Evolutionary conservation across 92 coral and sea anemone genomes (phyloP).

Genomic region (Umimayanthus chanpuru): DNA sequence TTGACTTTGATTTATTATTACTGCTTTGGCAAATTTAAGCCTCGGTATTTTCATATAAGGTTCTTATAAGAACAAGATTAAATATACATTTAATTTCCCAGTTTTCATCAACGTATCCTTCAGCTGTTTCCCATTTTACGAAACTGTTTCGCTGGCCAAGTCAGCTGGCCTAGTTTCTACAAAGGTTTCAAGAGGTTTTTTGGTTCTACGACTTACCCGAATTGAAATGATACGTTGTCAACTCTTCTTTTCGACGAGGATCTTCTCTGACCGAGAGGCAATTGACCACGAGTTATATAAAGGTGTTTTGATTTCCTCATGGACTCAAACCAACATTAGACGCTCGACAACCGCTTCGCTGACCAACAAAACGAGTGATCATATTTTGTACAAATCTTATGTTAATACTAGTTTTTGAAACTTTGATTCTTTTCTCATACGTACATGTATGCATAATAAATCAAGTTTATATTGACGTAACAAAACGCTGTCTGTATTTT

Average conservation of each 20-base stretch:
- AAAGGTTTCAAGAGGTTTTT: not conserved
- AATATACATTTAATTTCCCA: no score
- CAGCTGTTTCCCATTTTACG: not conserved
- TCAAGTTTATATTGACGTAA: not conserved
- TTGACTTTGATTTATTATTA: no score
- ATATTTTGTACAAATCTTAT: not conserved
- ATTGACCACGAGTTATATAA: no score
- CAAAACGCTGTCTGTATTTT: not conserved
- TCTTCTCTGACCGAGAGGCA: not conserved
- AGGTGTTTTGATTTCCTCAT: not conserved
- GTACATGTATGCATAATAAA: no score
- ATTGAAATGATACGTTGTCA: not conserved
- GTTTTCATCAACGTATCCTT: no score
- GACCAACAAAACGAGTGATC: not conserved
- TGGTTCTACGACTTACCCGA: not conserved
- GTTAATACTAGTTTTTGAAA: no score
- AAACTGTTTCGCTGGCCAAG: not conserved
- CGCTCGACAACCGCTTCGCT: not conserved
- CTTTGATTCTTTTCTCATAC: not conserved
- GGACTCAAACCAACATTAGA: not conserved
- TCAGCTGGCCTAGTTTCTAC: not conserved
- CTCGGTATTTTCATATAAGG: not conserved
- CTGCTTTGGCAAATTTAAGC: no score
- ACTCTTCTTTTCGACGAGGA: not conserved
- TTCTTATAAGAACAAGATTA: no score